Evolutionary conservation across 2,888 invertebrate genomes (phyloP).

Genomic region (Drosophila mettleri): DNA sequence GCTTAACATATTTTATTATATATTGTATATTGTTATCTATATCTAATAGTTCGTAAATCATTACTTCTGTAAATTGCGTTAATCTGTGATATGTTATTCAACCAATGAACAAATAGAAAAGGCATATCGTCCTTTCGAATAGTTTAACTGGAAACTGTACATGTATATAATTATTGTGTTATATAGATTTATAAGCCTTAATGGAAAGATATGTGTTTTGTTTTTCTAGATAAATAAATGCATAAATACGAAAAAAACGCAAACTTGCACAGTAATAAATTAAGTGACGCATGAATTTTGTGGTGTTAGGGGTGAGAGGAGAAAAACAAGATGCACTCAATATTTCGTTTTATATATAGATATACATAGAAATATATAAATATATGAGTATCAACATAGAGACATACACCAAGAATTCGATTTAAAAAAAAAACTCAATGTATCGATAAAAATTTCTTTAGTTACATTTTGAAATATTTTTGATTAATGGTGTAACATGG

Average conservation of each 20-base stretch:
- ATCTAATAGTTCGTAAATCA: no score
- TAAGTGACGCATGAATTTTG: no score
- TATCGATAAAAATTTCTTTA: constrained; percentile 40
- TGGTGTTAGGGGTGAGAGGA: constrained; percentile 14
- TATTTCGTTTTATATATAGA: not conserved
- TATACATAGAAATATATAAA: not conserved
- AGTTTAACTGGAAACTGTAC: not conserved
- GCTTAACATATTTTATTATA: no score
- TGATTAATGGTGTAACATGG: constrained; percentile 51
- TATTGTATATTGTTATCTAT: no score
- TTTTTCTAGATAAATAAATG: constrained; percentile 6
- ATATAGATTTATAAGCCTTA: not conserved
- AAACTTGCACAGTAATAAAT: constrained; percentile 31
- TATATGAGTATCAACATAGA: constrained; percentile 50
- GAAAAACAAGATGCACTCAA: constrained; percentile 42
- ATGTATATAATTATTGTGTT: not conserved
- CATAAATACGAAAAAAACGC: constrained; percentile 7
- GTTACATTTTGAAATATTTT: constrained; percentile 55
- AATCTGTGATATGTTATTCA: no score
- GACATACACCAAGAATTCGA: constrained; percentile 51
- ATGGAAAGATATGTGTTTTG: not conserved
- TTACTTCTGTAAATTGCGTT: no score
- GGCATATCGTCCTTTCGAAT: no score
- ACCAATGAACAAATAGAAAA: no score
- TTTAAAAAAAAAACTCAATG: constrained; percentile 30